phyloP scores from a whole-genome alignment of 2,888 invertebrate genomes.

The Sycophila texana region DNA sequence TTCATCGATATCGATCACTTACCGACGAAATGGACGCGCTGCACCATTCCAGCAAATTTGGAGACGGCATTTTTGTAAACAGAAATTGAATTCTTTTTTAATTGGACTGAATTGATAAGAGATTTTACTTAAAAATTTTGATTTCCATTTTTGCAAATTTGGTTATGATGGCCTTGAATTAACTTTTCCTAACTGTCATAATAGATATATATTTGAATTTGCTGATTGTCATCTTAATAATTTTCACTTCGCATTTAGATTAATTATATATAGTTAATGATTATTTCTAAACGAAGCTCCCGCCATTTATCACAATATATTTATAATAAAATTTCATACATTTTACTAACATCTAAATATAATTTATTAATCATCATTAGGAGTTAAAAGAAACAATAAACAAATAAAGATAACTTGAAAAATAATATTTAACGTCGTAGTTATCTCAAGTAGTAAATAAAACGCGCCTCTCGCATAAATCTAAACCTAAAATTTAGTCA shows the following conservation, averaged over 20 bases:
- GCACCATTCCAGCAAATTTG: slow-evolving; percentile 27
- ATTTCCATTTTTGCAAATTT: slow-evolving; percentile 12
- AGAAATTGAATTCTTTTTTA: not conserved
- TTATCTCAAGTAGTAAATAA: too few relatives aligned
- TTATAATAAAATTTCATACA: not conserved
- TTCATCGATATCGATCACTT: slow-evolving; percentile 4
- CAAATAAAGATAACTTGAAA: too few relatives aligned
- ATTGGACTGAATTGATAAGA: not conserved
- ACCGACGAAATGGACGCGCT: slow-evolving; percentile 35
- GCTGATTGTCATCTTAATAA: slow-evolving; percentile 26
- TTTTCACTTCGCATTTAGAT: not conserved
- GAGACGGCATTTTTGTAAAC: slow-evolving; percentile 32
- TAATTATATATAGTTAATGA: not conserved
- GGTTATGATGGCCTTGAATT: slow-evolving; percentile 21
- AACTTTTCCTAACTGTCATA: slow-evolving; percentile 29
- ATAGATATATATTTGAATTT: not conserved
- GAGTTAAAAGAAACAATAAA: too few relatives aligned
- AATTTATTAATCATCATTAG: too few relatives aligned
- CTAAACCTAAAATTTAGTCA: too few relatives aligned
- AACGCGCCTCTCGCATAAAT: too few relatives aligned
- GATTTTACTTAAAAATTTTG: not conserved
- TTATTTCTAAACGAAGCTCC: not conserved
- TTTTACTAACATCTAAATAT: too few relatives aligned
- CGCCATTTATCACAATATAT: too few relatives aligned
- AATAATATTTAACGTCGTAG: too few relatives aligned